A percentile compares a stretch with the other conserved stretches of the same genome.
phyloP scores from a whole-genome alignment of 2,113 vertebrate species.

The Equus przewalskii region DNA sequence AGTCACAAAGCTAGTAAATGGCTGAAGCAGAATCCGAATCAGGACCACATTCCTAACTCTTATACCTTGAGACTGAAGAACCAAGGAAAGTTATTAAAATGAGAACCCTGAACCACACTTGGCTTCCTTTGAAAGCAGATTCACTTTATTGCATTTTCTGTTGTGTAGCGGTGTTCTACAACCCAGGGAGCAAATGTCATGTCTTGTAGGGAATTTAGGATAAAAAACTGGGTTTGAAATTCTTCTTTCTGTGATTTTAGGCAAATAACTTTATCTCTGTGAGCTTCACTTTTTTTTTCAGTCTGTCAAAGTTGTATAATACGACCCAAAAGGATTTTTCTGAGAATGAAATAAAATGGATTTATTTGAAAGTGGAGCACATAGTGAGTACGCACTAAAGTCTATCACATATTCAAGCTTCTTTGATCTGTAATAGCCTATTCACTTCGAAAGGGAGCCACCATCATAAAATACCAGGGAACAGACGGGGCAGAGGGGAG shows the following conservation, averaged over 20 bases:
- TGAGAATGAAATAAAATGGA: not conserved
- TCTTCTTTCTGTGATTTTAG: not conserved
- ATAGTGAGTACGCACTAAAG: not conserved
- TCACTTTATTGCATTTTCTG: not conserved
- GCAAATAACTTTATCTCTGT: not conserved
- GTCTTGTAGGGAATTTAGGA: not conserved
- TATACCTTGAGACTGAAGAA: not conserved
- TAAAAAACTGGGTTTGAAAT: not conserved
- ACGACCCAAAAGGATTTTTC: not conserved
- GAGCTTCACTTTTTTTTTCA: not conserved
- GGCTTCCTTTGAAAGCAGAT: not conserved
- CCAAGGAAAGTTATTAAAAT: not conserved
- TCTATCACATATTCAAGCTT: not conserved
- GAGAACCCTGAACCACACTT: not conserved
- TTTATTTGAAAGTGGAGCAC: not conserved
- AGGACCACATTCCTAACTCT: not conserved
- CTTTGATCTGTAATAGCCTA: not conserved
- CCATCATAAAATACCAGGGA: not conserved
- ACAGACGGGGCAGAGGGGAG: not conserved
- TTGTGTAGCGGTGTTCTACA: not conserved
- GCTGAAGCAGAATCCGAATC: not conserved
- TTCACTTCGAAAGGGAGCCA: slow-evolving; percentile 34
- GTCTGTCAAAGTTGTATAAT: not conserved
- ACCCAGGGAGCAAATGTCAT: not conserved
- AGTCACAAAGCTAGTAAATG: not conserved